Evolutionary conservation across 1,140 invertebrate species (phyloP).

Genomic region (Campoletis sonorensis): DNA sequence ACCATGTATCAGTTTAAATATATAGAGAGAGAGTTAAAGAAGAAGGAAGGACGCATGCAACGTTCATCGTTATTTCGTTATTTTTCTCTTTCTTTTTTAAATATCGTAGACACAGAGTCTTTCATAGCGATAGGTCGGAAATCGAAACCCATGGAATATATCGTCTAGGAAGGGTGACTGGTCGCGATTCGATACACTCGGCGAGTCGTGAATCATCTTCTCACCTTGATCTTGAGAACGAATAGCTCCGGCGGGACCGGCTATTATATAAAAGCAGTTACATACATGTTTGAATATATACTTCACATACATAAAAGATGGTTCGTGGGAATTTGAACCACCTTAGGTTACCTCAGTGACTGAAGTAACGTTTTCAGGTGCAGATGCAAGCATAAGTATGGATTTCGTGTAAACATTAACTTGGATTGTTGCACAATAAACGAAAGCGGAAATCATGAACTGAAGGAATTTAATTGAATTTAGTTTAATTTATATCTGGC

Average conservation of each 20-base stretch:
- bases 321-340: no score
- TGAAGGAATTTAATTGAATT: no score
- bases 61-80: neutral
- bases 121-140: neutral
- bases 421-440: neutral
- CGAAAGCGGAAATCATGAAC: no score
- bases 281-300: neutral
- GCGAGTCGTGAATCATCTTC: constrained; percentile 59
- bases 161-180: neutral
- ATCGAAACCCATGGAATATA: neutral
- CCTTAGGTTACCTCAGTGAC: no score
- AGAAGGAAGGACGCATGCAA: neutral
- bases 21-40: neutral
- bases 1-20: neutral
- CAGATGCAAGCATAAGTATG: no score
- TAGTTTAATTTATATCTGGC: no score
- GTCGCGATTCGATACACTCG: constrained; percentile 41
- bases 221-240: constrained; percentile 57
- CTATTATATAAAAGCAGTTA: neutral
- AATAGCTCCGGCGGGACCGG: neutral
- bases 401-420: neutral
- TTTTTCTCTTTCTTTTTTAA: neutral
- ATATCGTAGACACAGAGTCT: no score
- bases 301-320: no score
- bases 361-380: no score